Conservation (phyloP, 2,888 invertebrate genomes). For the Xanthorhoe spadicearia region DNA sequence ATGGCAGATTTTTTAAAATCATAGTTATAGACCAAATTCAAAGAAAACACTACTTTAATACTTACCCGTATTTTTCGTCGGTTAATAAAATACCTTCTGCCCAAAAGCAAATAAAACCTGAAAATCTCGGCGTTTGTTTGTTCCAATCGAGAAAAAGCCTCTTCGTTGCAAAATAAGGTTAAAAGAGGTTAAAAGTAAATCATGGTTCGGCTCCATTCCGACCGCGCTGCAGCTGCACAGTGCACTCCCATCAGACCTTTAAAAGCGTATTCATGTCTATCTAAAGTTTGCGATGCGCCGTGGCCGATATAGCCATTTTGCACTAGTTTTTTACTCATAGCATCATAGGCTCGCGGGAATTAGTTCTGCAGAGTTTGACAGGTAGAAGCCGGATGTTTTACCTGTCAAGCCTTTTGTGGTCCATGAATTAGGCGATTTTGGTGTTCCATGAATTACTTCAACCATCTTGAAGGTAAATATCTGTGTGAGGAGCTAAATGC, state of each 20-base stretch:
- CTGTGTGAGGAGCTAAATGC: too few relatives aligned
- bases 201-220: slow-evolving; percentile 27
- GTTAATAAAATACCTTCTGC: background rate
- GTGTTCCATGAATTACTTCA: too few relatives aligned
- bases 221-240: slow-evolving; percentile 46
- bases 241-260: slow-evolving; percentile 54
- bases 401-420: background rate
- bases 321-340: slow-evolving; percentile 10
- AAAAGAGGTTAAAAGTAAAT: slow-evolving; percentile 31
- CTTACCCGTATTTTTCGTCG: too few relatives aligned
- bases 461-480: too few relatives aligned
- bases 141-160: slow-evolving; percentile 28
- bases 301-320: slow-evolving; percentile 19
- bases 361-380: background rate
- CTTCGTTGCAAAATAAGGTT: slow-evolving; percentile 5
- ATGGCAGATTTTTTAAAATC: too few relatives aligned
- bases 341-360: slow-evolving; percentile 5
- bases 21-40: too few relatives aligned
- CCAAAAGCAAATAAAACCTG: background rate
- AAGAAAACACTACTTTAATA: too few relatives aligned
- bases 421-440: too few relatives aligned
- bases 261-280: slow-evolving; percentile 73
- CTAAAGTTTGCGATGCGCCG: slow-evolving; percentile 56
- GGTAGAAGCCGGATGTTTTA: background rate
- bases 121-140: slow-evolving; percentile 11